Base-by-base conservation (phyloP, 2,888 invertebrate species). In the Gortyna flavago region DNA sequence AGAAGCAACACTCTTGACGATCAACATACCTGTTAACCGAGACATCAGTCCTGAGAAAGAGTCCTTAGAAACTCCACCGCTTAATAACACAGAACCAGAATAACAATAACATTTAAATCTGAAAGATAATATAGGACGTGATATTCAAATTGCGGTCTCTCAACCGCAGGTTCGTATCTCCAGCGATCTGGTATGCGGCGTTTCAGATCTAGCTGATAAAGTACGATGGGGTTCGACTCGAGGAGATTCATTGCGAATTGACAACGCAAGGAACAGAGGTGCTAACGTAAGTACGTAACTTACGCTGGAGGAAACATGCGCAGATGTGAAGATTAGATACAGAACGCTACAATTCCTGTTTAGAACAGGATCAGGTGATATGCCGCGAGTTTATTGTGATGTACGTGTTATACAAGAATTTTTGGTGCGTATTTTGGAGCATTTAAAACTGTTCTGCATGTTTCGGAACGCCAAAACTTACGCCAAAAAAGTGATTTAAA, bases 311-410 rank as follows among this genome's bases (percentile, higher is more conserved):
- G 91, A 92, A 94, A 95, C 94, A 92, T 93, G 93, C 93, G 85
- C 92, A 94, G 95, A 96, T 95, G 92, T 79, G 79, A 86, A 93
- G 96, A 96, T 95, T 94, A 96, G 95, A 96, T 96, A 92, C 86
- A 87, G 91, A 92, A 92, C 91, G 89, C 86, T 92, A 95, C 93
- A 93, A 92, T 93, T 92, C 93, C 92, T 93, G 93, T 92, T 92
- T 89, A 90, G 91, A 92, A 91, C 91, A 89, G 91, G 90, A 92
- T 90, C 89, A 86, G 88, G 88, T 90, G 90, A 88, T 90, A 81
- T 78, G 70, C 85, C 87, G 87, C 87, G 87, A 89, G 91, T 91
- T 90, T 89, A 90, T 90, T 89, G 89, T 88, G 86, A 89, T 90
- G 88, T 88, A 89, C 90, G 21, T 66, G 54, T 69, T 71, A 18